Evolutionary conservation across 2,113 vertebrate species (phyloP).

Genomic region (Nicator chloris): DNA sequence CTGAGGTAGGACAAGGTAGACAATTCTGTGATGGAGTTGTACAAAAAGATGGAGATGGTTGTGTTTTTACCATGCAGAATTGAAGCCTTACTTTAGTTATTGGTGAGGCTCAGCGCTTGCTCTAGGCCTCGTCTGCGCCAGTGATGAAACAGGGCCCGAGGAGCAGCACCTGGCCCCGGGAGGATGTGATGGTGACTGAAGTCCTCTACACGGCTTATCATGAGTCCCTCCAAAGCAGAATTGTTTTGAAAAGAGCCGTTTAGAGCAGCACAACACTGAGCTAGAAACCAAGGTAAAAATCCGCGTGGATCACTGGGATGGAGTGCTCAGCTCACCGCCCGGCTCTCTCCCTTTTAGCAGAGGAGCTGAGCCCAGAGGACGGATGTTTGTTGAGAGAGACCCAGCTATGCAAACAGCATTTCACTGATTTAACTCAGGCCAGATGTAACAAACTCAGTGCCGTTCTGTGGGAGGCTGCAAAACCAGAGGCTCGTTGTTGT

Average conservation of each 20-base stretch:
- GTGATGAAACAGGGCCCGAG: neutral
- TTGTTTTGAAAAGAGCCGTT: neutral
- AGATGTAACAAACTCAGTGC: neutral
- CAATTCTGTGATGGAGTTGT: neutral
- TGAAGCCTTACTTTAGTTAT: neutral
- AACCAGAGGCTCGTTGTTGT: neutral
- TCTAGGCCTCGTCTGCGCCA: neutral
- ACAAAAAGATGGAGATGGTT: neutral
- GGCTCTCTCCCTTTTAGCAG: neutral
- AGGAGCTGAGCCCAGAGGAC: neutral
- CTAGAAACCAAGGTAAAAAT: neutral
- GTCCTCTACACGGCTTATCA: neutral
- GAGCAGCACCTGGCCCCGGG: neutral
- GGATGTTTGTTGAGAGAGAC: neutral
- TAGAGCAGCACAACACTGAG: neutral
- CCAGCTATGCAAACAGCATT: neutral
- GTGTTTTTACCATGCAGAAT: neutral
- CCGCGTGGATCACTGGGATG: neutral
- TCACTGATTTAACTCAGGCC: neutral
- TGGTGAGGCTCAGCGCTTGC: neutral
- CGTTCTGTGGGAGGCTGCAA: neutral
- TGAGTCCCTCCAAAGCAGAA: neutral
- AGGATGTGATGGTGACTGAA: neutral
- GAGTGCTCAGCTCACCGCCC: rapidly evolving
- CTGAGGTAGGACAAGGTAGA: neutral